These are phyloP conservation scores for Tychaedon coryphoeus DNA, from an alignment of 2,113 vertebrate species.

Conservation along the genomic window DNA sequence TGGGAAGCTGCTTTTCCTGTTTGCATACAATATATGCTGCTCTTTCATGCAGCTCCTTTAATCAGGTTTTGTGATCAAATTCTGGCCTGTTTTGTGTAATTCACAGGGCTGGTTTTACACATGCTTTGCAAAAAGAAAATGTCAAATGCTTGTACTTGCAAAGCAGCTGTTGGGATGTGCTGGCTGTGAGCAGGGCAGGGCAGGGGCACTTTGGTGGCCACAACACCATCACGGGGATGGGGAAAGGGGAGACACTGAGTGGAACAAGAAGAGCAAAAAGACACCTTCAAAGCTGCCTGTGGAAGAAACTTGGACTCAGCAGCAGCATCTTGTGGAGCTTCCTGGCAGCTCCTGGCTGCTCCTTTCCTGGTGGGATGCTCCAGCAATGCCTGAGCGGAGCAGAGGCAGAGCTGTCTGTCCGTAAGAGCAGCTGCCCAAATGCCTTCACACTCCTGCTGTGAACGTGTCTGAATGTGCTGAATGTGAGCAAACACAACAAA, in stretches of 20 bases:
- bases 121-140: neutral
- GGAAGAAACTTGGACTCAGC: neutral
- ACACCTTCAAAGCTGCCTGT: neutral
- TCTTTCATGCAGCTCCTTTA: slow-evolving; percentile 20
- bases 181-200: neutral
- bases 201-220: neutral
- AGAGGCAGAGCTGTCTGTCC: neutral
- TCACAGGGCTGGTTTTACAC: neutral
- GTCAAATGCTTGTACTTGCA: neutral
- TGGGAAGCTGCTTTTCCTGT: neutral
- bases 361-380: neutral
- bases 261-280: neutral
- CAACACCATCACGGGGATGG: accelerated
- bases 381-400: neutral
- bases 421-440: neutral
- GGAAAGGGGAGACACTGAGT: accelerated
- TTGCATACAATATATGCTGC: neutral
- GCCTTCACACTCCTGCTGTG: neutral
- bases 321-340: neutral
- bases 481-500: neutral
- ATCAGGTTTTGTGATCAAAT: slow-evolving; percentile 12
- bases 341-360: neutral
- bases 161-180: neutral
- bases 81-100: neutral
- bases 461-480: neutral